These are phyloP conservation scores for Alosa sapidissima DNA, from an alignment of 2,797 vertebrate genomes.

Conservation along the genomic window DNA sequence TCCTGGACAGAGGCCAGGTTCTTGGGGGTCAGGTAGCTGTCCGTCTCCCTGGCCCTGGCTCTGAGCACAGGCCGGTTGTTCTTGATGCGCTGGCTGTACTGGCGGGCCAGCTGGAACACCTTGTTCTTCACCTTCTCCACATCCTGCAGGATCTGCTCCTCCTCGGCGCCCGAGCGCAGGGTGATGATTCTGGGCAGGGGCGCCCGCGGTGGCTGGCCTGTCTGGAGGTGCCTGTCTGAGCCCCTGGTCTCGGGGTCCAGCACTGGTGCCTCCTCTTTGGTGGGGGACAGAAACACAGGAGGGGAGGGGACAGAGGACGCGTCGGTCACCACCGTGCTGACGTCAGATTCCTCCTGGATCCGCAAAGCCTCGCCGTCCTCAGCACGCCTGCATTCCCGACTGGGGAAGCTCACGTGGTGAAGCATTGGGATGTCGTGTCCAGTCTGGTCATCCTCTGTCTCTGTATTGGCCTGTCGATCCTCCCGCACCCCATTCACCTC, in stretches of 20 bases:
- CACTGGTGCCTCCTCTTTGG: slow-evolving; percentile 46
- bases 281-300: slow-evolving; percentile 55
- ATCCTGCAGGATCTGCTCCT: slow-evolving; percentile 75
- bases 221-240: slow-evolving; percentile 44
- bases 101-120: slow-evolving; percentile 92
- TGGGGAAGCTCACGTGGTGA: slow-evolving; percentile 36
- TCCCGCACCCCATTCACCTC: slow-evolving; percentile 46
- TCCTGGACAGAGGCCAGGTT: slow-evolving; percentile 66
- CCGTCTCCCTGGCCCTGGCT: slow-evolving; percentile 57
- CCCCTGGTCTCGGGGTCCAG: slow-evolving; percentile 51
- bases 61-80: slow-evolving; percentile 68
- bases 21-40: slow-evolving; percentile 59
- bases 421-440: slow-evolving; percentile 35
- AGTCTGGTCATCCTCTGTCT: slow-evolving; percentile 26
- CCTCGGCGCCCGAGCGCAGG: slow-evolving; percentile 64
- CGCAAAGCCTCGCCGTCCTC: slow-evolving; percentile 66
- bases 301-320: slow-evolving; percentile 53
- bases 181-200: slow-evolving; percentile 67
- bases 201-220: slow-evolving; percentile 47
- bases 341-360: slow-evolving; percentile 78
- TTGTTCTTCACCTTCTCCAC: slow-evolving; percentile 85
- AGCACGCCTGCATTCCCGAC: slow-evolving; percentile 37
- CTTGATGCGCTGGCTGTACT: slow-evolving; percentile 96
- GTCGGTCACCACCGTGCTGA: slow-evolving; percentile 59
- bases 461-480: slow-evolving; percentile 45